A percentile compares a stretch with the other conserved stretches of the same genome.
Conservation (phyloP, 2,113 vertebrate species). For the Willisornis vidua region DNA sequence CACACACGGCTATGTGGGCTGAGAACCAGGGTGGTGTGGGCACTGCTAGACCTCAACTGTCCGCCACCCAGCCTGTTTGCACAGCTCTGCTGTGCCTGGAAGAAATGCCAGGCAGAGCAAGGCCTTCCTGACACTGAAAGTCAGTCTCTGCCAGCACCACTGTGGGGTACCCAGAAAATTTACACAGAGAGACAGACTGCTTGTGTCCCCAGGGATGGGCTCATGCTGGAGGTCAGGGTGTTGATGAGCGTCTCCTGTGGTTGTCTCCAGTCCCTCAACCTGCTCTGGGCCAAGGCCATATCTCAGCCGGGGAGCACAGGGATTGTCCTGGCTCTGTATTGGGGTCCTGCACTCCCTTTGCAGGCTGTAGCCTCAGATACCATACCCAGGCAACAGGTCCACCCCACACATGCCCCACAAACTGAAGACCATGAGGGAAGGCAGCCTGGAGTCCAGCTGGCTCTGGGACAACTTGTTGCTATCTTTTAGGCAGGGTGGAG, state of each 20-base stretch:
- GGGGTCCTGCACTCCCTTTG: not conserved
- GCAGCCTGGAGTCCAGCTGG: not conserved
- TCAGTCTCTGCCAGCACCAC: not conserved
- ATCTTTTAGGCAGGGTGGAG: not conserved
- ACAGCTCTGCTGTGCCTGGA: not conserved
- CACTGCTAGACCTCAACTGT: not conserved
- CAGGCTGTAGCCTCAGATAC: not conserved
- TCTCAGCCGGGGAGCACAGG: accelerated
- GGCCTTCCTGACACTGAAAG: not conserved
- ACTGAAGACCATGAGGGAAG: not conserved
- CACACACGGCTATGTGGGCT: not conserved
- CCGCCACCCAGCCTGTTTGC: not conserved
- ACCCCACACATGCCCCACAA: not conserved
- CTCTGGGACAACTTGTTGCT: not conserved
- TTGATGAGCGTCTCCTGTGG: not conserved
- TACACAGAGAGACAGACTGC: not conserved
- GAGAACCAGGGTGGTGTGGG: not conserved
- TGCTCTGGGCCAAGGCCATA: not conserved
- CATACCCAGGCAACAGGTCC: too few species aligned
- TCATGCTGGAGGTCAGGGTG: not conserved
- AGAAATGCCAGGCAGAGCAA: not conserved
- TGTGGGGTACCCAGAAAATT: not conserved
- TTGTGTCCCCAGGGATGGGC: not conserved
- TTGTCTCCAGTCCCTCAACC: not conserved
- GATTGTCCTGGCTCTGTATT: accelerated